Evolutionary conservation across 2,113 vertebrate genomes (phyloP), one percentile per base, ranked within the genome.

Genomic region (Geococcyx californianus): DNA sequence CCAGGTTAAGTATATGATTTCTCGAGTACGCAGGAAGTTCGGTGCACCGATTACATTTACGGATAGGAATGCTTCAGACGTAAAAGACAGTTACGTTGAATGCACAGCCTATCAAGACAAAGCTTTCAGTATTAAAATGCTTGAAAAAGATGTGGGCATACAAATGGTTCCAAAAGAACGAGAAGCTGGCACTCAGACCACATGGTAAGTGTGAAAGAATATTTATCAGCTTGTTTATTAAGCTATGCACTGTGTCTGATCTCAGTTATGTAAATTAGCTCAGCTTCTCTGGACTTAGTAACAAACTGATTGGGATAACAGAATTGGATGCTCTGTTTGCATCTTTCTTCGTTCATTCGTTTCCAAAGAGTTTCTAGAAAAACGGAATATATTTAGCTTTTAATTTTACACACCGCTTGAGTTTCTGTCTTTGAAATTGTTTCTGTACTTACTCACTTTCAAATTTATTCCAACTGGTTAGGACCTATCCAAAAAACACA

Each of bases 1-100:
- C 29, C 98, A 99, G 99, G 95, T 99, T 76, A 97, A 73, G 16
- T 98, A 95, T 72, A 98, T 96, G 97, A 97, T 99, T 93, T 98
- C 98, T 67, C 98, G 98, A 81, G 76, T 88, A 74, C 96, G 96
- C 33, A 95, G 94, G 42, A 84, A 95, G 47, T 99, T 99, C 69
- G 98, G 98, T 6, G 84, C 84, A 16, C 98, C 97, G 0, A 60
- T 98, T 62, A 28, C 40, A 33, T 99, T 99, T 89, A 97, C 97
- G 9, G 98, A 99, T 95, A 97, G 89, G 62, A 98, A 97, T 33
- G 91, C 98, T 73, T 96, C 97, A 47, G 94, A 97, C 12, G 90
- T 95, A 13, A 98, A 98, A 94, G 98, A 98, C 7, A 91, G 80
- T 73, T 98, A 97, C 17, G n/a, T 98, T 67, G 98, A 98, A 87